phyloP scores from a whole-genome alignment of 2,113 vertebrate species.

The Tachycineta bicolor region DNA sequence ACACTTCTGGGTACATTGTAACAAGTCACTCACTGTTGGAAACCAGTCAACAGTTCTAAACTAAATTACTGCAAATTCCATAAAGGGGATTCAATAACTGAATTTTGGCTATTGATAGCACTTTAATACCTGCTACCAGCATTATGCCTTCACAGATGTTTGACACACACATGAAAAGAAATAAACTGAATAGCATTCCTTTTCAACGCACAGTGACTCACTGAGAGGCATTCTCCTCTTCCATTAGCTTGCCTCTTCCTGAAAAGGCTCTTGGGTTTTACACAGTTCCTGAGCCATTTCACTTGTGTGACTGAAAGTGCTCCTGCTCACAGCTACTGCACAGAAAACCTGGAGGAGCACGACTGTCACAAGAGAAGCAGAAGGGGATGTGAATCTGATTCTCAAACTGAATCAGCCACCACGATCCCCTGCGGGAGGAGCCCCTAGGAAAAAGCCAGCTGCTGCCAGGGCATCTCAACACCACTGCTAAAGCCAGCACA shows the following conservation, averaged over 20 bases:
- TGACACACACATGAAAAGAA: background rate
- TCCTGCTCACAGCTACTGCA: background rate
- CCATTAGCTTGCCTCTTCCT: background rate
- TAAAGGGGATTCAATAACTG: background rate
- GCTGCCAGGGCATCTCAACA: background rate
- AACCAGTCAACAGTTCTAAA: background rate
- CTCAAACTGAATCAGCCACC: background rate
- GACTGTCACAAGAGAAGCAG: background rate
- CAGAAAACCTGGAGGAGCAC: background rate
- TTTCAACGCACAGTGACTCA: background rate
- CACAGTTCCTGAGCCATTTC: background rate
- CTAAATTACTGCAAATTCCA: background rate
- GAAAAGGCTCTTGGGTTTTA: rapidly evolving
- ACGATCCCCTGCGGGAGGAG: rapidly evolving
- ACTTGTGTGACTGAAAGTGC: background rate
- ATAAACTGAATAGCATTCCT: background rate
- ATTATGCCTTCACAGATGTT: background rate
- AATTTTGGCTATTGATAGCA: background rate
- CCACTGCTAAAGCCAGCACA: background rate
- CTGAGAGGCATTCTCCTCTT: background rate
- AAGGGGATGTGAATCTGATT: background rate
- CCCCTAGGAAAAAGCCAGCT: background rate
- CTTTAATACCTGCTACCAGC: background rate
- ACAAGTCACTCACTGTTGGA: background rate
- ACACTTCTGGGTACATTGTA: background rate